Conservation (phyloP, 2,113 vertebrate genomes). For the Andinoacara biseriatus region DNA sequence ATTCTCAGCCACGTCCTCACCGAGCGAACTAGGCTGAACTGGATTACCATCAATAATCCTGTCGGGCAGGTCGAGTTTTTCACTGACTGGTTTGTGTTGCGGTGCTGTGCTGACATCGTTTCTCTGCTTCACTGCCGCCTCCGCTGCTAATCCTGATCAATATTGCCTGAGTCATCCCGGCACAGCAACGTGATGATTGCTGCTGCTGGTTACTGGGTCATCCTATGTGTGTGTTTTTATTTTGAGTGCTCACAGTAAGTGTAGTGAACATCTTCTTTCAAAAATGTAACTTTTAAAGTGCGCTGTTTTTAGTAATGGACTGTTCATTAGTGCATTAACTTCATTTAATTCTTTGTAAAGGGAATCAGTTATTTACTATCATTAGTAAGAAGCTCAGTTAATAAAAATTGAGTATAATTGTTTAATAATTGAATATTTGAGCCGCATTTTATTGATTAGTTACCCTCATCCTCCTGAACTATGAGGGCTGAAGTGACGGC, state of each 20-base stretch:
- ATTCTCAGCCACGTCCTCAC: not conserved
- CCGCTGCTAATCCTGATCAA: constrained; percentile 25
- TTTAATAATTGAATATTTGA: not conserved
- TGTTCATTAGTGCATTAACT: not conserved
- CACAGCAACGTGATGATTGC: not conserved
- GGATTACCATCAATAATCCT: not conserved
- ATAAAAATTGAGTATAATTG: not conserved
- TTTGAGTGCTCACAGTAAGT: not conserved
- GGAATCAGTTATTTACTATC: rapidly evolving
- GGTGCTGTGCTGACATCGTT: constrained; percentile 32
- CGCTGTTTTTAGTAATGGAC: not conserved
- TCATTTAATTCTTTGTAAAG: not conserved
- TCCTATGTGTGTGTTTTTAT: not conserved
- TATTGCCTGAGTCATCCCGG: constrained; percentile 1
- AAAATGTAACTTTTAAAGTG: not conserved
- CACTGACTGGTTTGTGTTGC: not conserved
- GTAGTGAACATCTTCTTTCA: not conserved
- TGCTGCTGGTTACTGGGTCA: constrained; percentile 14
- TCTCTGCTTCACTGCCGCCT: constrained; percentile 24
- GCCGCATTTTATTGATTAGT: not conserved
- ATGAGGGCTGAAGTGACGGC: not conserved
- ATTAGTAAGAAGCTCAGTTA: not conserved
- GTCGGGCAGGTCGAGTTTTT: not conserved
- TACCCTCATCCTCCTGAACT: not conserved
- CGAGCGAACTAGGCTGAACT: not conserved